Conservation (phyloP, 2,797 vertebrate species). For the Sebastes baramenuke region DNA sequence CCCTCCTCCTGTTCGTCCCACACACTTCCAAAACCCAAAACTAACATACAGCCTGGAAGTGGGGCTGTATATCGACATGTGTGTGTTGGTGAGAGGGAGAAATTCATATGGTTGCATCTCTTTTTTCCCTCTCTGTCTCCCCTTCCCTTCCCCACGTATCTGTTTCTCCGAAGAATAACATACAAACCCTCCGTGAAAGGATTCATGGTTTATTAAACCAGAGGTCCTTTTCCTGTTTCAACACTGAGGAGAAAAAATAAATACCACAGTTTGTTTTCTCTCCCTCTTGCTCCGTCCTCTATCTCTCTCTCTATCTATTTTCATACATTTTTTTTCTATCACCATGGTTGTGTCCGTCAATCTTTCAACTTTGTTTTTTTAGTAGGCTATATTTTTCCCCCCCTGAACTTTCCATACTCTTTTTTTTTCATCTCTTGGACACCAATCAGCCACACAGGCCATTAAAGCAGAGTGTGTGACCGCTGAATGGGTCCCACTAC, state of each 20-base stretch:
- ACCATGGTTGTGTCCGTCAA: slow-evolving; percentile 35
- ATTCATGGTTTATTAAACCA: slow-evolving; percentile 94
- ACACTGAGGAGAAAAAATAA: slow-evolving; percentile 91
- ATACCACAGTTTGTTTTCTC: slow-evolving; percentile 86
- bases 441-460: slow-evolving; percentile 65
- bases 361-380: slow-evolving; percentile 40
- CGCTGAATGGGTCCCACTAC: slow-evolving; percentile 81
- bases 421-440: slow-evolving; percentile 42
- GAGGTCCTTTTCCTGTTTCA: slow-evolving; percentile 89
- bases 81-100: slow-evolving; percentile 27
- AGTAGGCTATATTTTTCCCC: neutral
- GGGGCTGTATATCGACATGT: slow-evolving; percentile 43
- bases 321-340: slow-evolving; percentile 57
- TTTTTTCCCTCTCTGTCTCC: slow-evolving; percentile 33
- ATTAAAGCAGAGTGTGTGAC: slow-evolving; percentile 87
- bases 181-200: slow-evolving; percentile 90
- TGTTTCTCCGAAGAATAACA: slow-evolving; percentile 86
- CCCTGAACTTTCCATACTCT: slow-evolving; percentile 39
- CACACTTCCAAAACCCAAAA: slow-evolving; percentile 76
- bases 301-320: slow-evolving; percentile 70
- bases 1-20: slow-evolving; percentile 34
- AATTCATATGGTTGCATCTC: slow-evolving; percentile 70
- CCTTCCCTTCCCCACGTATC: slow-evolving; percentile 67
- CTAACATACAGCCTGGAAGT: slow-evolving; percentile 82
- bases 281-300: slow-evolving; percentile 58